These are phyloP conservation scores for Ctenodactylus gundi DNA, from an alignment of 2,113 vertebrate species.

Conservation along the genomic window DNA sequence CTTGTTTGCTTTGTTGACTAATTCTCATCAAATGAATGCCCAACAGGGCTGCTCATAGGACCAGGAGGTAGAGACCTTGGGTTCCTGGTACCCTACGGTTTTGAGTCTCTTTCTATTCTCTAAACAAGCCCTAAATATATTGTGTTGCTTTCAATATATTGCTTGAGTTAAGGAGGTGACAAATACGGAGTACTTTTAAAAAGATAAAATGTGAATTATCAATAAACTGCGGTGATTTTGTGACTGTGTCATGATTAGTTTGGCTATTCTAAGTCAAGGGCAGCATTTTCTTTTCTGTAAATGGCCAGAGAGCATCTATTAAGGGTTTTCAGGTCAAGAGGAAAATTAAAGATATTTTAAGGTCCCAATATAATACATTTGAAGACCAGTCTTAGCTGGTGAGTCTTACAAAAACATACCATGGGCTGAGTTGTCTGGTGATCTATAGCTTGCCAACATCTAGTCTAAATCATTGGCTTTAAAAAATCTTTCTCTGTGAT, in stretches of 20 bases:
- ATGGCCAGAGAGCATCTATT: background rate
- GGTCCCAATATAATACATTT: background rate
- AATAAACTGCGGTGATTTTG: background rate
- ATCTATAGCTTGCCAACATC: background rate
- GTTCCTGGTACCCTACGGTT: background rate
- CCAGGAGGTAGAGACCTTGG: constrained; percentile 23
- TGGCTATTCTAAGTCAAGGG: background rate
- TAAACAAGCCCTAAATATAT: constrained; percentile 59
- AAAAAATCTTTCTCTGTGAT: background rate
- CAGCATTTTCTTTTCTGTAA: background rate
- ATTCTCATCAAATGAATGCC: constrained; percentile 42
- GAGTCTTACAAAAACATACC: background rate
- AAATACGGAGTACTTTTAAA: background rate
- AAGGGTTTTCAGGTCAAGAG: background rate
- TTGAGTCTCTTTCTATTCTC: background rate
- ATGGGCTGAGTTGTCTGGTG: background rate
- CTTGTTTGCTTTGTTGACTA: constrained; percentile 48
- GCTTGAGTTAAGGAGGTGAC: background rate
- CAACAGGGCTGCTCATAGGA: background rate
- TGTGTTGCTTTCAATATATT: background rate
- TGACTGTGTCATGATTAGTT: background rate
- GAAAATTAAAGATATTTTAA: background rate
- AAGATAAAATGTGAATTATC: constrained; percentile 6
- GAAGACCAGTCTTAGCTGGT: constrained; percentile 18
- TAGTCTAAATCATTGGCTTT: background rate